Base-by-base conservation (phyloP, 1,140 invertebrate species). In the Helicoverpa zea region DNA sequence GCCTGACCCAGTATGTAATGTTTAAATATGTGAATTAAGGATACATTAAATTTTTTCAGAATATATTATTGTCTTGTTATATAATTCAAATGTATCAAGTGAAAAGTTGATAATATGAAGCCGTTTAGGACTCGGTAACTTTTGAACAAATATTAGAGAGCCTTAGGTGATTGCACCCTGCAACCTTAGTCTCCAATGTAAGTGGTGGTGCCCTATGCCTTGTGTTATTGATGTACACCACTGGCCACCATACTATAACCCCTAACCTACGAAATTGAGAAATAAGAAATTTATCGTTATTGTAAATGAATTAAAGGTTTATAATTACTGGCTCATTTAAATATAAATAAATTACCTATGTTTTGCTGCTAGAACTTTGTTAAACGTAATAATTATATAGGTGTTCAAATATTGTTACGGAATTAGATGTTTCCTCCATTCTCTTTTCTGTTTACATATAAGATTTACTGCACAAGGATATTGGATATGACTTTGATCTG, bases 31-130 rank as follows among this genome's bases (percentile, higher is more conserved):
- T 66, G 75, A 89, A 89, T 91, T 92, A 93, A 93, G 91, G 89
- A 92, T 91, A 94, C 92, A 93, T 94, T 93, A 92, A 92, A 94
- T 92, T 94, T 93, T 92, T 94, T 94, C 92, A 94, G 90, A 93
- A 64, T 94, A 94, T 94, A 94, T 93, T 93, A 94, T 94, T 94
- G 90, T 93, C 92, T 94, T 94, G 92, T 94, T 94, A 94, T 94
- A 92, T 94, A 91, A 92, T 94, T 93, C 88, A 93, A 93, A 90
- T 94, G 91, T 94, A 94, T 94, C 87, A 84, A 89, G 88, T 84
- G 88, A 84, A 89, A 89, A 86, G 89, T 92, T 92, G 84, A 87
- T 87, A 87, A 84, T 89, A 88, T 85, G 85, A 92, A 86, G 90
- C 88, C 80, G n/a, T 87, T 89, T 90, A 90, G 89, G 86, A 89